Conservation (phyloP, 1,140 invertebrate species). For the Plectus sambesii region DNA sequence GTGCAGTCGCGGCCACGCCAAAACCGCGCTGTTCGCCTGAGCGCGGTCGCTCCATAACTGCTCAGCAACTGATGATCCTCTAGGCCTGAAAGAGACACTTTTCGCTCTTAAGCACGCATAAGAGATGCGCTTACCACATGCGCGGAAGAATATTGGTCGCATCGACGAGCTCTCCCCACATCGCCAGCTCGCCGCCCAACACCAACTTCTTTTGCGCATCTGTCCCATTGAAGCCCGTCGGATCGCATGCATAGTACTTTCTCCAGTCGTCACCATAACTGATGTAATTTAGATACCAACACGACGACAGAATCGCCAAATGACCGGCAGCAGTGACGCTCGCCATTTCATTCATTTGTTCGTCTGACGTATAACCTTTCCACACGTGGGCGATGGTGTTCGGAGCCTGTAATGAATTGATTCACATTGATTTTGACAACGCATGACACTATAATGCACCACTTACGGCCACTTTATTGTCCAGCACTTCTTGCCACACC, state of each 20-base stretch:
- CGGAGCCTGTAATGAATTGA: slow-evolving; percentile 10
- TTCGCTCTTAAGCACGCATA: slow-evolving; percentile 11
- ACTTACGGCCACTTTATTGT: slow-evolving; percentile 39
- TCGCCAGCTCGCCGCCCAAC: slow-evolving; percentile 73
- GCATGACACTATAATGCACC: slow-evolving; percentile 30
- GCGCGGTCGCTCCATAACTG: slow-evolving; percentile 58
- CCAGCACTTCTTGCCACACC: slow-evolving; percentile 48
- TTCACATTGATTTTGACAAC: neutral
- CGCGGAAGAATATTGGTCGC: slow-evolving; percentile 38
- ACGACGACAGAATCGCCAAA: slow-evolving; percentile 59
- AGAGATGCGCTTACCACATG: slow-evolving; percentile 24
- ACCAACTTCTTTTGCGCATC: slow-evolving; percentile 23
- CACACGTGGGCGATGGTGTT: slow-evolving; percentile 52
- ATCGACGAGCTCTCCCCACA: slow-evolving; percentile 59
- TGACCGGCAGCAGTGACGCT: slow-evolving; percentile 42
- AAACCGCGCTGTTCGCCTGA: slow-evolving; percentile 15
- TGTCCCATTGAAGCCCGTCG: slow-evolving; percentile 53
- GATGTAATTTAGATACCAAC: slow-evolving; percentile 74
- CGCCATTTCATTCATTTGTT: slow-evolving; percentile 32
- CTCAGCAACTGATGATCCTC: slow-evolving; percentile 69
- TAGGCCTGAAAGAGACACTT: slow-evolving; percentile 53
- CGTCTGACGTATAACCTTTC: slow-evolving; percentile 41
- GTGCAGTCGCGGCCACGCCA: slow-evolving; percentile 22
- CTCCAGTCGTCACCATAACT: slow-evolving; percentile 62
- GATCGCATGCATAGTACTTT: slow-evolving; percentile 62